Evolutionary conservation across 2,888 invertebrate genomes (phyloP), one percentile per base, ranked within the genome.

Genomic region (Griposia aprilina): DNA sequence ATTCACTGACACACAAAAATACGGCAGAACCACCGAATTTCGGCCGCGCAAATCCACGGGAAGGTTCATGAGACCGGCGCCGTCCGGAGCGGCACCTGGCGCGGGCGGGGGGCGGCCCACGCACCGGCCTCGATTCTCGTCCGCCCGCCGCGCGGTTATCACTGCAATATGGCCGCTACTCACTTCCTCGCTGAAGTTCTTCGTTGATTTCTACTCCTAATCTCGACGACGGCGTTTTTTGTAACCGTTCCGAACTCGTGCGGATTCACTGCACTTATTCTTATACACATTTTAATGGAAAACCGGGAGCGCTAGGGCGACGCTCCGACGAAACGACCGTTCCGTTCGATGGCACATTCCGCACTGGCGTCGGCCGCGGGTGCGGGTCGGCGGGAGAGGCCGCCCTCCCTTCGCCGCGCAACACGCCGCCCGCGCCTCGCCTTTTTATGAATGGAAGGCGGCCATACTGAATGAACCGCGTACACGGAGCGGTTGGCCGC

Each of bases 391-490:
- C 94, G 95, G 96, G 95, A 94, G 97, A 93, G 95, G 94, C 94
- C 93, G 94, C 93, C 92, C 95, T 93, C 95, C 96, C 97, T 96
- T 95, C 96, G 94, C 96, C 96, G 95, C 96, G 92, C 95, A 92
- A 93, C 95, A 93, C 92, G 90, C 95, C 94, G 92, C 94, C 95
- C 93, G 94, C 95, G 94, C 96, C 95, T 95, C 96, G 97, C 97
- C 97, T 97, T 97, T 97, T 97, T 97, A 97, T 97, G 97, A 97
- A 97, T 97, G 97, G 97, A 97, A 97, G 97, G 97, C 97, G 97
- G 97, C 97, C 97, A 97, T 97, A 96, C 97, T 97, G 97, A 97
- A 97, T 97, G 97, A 97, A 97, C 97, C 97, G 97, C 97, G 97
- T 97, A 97, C 97, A 97, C 97, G 93, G 96, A 96, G 96, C 96